These are phyloP conservation scores for Melipona beecheii DNA, from an alignment of 2,888 invertebrate genomes.

Conservation along the genomic window DNA sequence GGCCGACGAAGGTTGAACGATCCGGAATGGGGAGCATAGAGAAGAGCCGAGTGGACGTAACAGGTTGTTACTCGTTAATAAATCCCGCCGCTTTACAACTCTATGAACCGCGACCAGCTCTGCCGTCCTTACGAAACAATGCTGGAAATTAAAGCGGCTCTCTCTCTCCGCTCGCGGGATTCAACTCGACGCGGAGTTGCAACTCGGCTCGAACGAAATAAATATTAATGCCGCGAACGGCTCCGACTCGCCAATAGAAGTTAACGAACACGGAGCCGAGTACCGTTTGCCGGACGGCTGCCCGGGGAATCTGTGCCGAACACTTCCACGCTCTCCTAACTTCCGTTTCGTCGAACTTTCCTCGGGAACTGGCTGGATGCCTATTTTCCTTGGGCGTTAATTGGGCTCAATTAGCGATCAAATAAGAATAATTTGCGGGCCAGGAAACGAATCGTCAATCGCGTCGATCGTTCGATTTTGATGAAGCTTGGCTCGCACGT, in stretches of 20 bases:
- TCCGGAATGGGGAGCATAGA: background rate
- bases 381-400: background rate
- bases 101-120: conserved; percentile 17
- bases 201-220: conserved; percentile 50
- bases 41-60: conserved; percentile 27
- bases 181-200: conserved; percentile 5
- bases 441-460: no score
- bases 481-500: no score
- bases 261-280: conserved; percentile 54
- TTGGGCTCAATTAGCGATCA: conserved; percentile 5
- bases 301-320: conserved; percentile 49
- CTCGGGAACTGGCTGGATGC: conserved; percentile 34
- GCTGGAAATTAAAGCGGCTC: conserved; percentile 29
- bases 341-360: conserved; percentile 60
- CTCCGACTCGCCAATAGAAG: conserved; percentile 62
- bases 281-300: conserved; percentile 51
- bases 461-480: no score
- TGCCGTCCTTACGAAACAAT: conserved; percentile 20
- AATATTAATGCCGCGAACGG: conserved; percentile 71
- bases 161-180: background rate
- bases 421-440: no score
- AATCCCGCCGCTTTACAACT: conserved; percentile 44
- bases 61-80: conserved; percentile 58
- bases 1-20: conserved; percentile 13
- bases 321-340: conserved; percentile 58